Percentiles rank a stretch among this genome's conserved stretches.
phyloP scores from a whole-genome alignment of 2,888 invertebrate species.

The Hecatera dysodea region DNA sequence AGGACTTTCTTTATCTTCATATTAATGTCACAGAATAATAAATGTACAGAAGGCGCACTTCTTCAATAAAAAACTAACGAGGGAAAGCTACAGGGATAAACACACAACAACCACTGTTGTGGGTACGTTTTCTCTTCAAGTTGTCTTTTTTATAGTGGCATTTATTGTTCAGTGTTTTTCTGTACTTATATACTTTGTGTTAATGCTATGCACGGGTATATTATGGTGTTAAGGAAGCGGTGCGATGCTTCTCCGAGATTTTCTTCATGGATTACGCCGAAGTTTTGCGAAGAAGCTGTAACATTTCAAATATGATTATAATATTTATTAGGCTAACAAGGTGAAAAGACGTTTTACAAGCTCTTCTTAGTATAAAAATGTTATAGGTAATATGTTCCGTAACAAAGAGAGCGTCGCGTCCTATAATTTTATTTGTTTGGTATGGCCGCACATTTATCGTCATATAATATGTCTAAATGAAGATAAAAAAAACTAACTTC shows the following conservation, averaged over 20 bases:
- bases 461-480: no score
- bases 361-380: slow-evolving; percentile 25
- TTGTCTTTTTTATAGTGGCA: slow-evolving; percentile 1
- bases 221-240: slow-evolving; percentile 62
- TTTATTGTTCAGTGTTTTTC: slow-evolving; percentile 16
- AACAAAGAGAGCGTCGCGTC: background rate
- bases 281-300: slow-evolving; percentile 88
- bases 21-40: slow-evolving; percentile 42
- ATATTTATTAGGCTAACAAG: background rate
- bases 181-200: slow-evolving; percentile 33
- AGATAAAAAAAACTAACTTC: no score
- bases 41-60: slow-evolving; percentile 42
- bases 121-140: background rate
- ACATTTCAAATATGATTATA: slow-evolving; percentile 65
- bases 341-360: slow-evolving; percentile 36
- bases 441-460: background rate
- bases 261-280: slow-evolving; percentile 83
- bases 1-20: slow-evolving; percentile 7
- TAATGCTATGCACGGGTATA: slow-evolving; percentile 41
- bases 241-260: slow-evolving; percentile 50
- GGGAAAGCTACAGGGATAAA: slow-evolving; percentile 23
- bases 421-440: background rate
- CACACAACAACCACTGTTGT: background rate
- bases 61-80: slow-evolving; percentile 2
- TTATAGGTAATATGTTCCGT: background rate